Evolutionary conservation across 2,888 invertebrate species (phyloP), one percentile per base, ranked within the genome.

Genomic region (Silvanus unidentatus): DNA sequence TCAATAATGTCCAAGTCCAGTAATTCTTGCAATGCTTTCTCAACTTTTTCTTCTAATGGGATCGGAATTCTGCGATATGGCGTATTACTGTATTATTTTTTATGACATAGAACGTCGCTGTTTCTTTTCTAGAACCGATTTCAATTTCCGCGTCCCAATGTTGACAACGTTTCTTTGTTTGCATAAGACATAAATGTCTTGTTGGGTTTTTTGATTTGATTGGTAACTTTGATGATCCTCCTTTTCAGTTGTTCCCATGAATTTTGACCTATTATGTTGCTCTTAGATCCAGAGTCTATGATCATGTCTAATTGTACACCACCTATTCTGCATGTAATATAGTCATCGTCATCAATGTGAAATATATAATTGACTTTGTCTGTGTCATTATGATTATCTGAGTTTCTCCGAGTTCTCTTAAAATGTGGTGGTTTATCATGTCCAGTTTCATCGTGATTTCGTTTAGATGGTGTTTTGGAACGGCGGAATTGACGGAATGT

Each of bases 61-160:
- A 60, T 54, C n/a, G 66, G 66, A 11, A 65, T 42, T 29, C 64
- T 45, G 22, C 64, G 47, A 42, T 59, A 47, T 36, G 62, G 62
- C 66, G 65, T 15, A 48, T 47, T 16, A 65, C 54, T 16, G 66
- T 63, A 34, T 49, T 56, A 39, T 48, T 46, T 35, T 45, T 42
- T 39, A 49, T 44, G n/a, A 49, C 48, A 16, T 53, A 49, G 38
- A 59, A 48, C 3, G 29, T 50, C 2, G 53, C 43, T 2, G 2
- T 45, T 38, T 43, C 45, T 37, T 39, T 43, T 35, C 32, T 45
- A 5, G 32, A 34, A 3, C 42, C 42, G 4, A 50, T 42, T 13
- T 28, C 2, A 6, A 56, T 50, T 8, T 40, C 14, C 12, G 51
- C 39, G 11, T 50, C 57, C 57, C 2, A 52, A 9, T 10, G 58